phyloP scores from a whole-genome alignment of 2,797 vertebrate genomes.

The Percopsis omiscomaycus region DNA sequence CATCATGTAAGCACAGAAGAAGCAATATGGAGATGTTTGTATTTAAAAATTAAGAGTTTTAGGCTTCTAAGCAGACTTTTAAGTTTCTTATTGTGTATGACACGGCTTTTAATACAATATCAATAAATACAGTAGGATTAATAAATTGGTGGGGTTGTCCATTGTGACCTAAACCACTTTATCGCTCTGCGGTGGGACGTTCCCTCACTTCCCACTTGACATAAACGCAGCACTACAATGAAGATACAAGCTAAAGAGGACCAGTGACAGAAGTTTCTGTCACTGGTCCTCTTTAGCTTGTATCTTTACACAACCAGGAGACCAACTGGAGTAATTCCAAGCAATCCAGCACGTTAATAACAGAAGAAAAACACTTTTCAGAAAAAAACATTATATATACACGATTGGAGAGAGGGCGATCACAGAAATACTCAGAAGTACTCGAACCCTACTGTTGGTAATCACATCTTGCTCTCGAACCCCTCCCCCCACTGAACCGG shows the following conservation, averaged over 20 bases:
- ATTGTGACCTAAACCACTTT: no score
- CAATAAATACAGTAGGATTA: no score
- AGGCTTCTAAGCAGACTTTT: no score
- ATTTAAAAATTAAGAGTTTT: no score
- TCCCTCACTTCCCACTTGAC: no score
- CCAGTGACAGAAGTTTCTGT: constrained; percentile 13
- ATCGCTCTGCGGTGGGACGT: no score
- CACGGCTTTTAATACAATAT: no score
- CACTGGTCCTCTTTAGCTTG: constrained; percentile 21
- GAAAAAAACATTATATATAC: constrained; percentile 11
- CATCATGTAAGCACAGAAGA: no score
- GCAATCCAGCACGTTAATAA: constrained; percentile 44
- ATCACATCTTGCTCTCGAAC: constrained; percentile 20
- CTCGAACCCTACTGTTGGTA: constrained; percentile 39
- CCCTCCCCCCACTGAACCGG: constrained; percentile 18
- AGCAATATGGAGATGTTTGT: no score
- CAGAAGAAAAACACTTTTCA: constrained; percentile 44
- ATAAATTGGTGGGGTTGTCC: no score
- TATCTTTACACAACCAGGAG: constrained; percentile 13
- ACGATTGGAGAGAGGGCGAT: constrained; percentile 19
- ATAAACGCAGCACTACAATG: neutral
- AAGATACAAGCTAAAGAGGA: constrained; percentile 31
- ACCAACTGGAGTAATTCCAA: constrained; percentile 8
- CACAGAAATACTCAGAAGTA: constrained; percentile 39
- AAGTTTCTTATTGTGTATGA: no score